These are phyloP conservation scores for Cochlearius cochlearius DNA, from an alignment of 2,113 vertebrate genomes.

Conservation along the genomic window DNA sequence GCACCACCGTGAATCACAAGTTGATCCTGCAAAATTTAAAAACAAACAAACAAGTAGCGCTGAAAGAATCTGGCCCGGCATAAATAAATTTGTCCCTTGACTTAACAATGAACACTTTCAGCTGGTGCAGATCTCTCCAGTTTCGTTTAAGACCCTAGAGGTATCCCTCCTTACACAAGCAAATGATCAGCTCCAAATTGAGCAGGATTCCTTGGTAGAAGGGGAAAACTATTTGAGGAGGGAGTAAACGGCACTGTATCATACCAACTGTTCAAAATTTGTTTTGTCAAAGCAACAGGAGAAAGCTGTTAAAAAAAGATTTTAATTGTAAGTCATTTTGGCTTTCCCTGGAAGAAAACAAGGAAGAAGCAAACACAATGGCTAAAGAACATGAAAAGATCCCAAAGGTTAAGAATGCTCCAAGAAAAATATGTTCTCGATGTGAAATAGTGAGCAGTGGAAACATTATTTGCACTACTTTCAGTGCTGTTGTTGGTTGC, in stretches of 20 bases:
- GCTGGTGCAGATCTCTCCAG: not conserved
- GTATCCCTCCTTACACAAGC: not conserved
- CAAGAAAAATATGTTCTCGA: constrained; percentile 53
- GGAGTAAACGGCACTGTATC: not conserved
- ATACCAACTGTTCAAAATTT: not conserved
- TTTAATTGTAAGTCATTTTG: not conserved
- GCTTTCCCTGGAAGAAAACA: constrained; percentile 25
- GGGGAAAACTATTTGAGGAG: not conserved
- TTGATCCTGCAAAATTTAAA: not conserved
- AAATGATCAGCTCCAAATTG: not conserved
- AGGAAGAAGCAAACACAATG: constrained; percentile 49
- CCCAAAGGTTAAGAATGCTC: constrained; percentile 44
- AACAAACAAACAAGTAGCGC: not conserved
- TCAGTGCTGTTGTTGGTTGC: not conserved
- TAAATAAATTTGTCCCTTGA: not conserved
- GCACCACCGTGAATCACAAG: not conserved
- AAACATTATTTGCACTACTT: not conserved
- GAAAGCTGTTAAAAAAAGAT: constrained; percentile 60
- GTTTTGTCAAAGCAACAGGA: constrained; percentile 51
- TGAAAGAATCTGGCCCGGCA: not conserved
- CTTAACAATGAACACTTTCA: not conserved
- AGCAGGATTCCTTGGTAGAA: constrained; percentile 9
- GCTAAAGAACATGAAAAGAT: constrained; percentile 43
- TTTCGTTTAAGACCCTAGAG: not conserved
- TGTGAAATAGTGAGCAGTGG: not conserved